Evolutionary conservation across 2,888 invertebrate genomes (phyloP).

Genomic region (Dendrolimus pini): DNA sequence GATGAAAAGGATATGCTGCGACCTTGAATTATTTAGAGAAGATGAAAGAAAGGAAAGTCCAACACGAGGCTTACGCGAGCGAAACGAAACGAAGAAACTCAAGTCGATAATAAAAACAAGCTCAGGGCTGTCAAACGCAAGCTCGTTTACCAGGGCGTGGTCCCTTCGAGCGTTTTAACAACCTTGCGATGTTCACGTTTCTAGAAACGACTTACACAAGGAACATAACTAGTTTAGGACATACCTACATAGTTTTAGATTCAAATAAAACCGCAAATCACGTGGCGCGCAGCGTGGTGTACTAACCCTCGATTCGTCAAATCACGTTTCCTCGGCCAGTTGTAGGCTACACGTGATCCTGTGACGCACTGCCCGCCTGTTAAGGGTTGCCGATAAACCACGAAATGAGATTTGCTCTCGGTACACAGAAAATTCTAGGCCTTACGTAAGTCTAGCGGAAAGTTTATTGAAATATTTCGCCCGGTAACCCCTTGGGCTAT

Average conservation of each 20-base stretch:
- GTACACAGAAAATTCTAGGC: neutral
- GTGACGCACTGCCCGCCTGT: conserved; percentile 26
- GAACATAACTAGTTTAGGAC: conserved; percentile 15
- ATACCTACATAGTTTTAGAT: conserved; percentile 12
- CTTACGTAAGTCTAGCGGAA: neutral
- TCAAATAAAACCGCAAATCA: conserved; percentile 29
- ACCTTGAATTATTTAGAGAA: no score
- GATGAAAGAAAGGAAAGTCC: no score
- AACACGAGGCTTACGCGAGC: no score
- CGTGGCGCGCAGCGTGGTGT: conserved; percentile 34
- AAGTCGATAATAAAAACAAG: no score
- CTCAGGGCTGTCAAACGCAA: no score
- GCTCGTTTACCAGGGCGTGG: no score
- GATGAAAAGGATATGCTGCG: no score
- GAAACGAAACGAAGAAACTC: no score
- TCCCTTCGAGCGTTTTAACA: neutral
- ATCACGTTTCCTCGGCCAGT: conserved; percentile 31
- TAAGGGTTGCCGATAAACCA: conserved; percentile 2
- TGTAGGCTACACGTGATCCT: conserved; percentile 27
- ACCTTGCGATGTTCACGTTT: conserved; percentile 15
- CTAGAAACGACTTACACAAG: conserved; percentile 13
- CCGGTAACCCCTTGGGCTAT: neutral
- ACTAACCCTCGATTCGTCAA: conserved; percentile 32
- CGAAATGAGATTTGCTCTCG: neutral
- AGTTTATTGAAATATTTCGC: neutral